A percentile compares a stretch with the other conserved stretches of the same genome.
Conservation (phyloP, 2,113 vertebrate genomes). For the Paradoxurus hermaphroditus region DNA sequence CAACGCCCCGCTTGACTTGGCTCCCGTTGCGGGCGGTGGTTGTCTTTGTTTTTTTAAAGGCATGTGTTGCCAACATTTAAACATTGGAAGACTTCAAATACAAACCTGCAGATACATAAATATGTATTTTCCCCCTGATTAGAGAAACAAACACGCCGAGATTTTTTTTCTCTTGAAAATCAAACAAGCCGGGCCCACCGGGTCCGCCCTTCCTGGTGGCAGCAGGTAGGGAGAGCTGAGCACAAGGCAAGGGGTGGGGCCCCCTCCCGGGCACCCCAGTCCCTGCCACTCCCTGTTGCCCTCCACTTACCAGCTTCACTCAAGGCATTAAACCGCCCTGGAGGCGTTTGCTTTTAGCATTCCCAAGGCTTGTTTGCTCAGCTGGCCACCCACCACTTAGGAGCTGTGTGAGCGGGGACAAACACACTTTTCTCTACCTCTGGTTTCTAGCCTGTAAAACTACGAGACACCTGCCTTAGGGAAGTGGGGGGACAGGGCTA, state of each 20-base stretch:
- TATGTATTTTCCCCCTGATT: not conserved
- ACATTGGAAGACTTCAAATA: slow-evolving; percentile 50
- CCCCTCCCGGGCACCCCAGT: not conserved
- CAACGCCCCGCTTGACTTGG: not conserved
- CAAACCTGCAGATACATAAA: slow-evolving; percentile 42
- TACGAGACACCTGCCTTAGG: not conserved
- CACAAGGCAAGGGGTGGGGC: no score
- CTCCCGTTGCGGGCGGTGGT: not conserved
- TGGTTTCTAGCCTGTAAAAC: not conserved
- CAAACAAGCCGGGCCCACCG: not conserved
- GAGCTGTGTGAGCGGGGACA: not conserved
- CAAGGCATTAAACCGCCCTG: not conserved
- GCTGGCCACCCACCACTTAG: not conserved
- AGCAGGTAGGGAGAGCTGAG: not conserved
- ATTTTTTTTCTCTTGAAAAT: slow-evolving; percentile 50
- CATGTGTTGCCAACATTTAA: slow-evolving; percentile 46
- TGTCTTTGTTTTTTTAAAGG: slow-evolving; percentile 26
- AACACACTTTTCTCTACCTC: not conserved
- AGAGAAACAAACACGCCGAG: slow-evolving; percentile 26
- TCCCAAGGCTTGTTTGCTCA: no score
- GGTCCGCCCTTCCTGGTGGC: not conserved
- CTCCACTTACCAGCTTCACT: not conserved
- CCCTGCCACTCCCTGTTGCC: fast-evolving
- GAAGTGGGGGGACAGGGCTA: not conserved
- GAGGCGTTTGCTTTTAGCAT: not conserved